Evolutionary conservation across 2,888 invertebrate genomes (phyloP).

Genomic region (Coelogynopora nodosa): DNA sequence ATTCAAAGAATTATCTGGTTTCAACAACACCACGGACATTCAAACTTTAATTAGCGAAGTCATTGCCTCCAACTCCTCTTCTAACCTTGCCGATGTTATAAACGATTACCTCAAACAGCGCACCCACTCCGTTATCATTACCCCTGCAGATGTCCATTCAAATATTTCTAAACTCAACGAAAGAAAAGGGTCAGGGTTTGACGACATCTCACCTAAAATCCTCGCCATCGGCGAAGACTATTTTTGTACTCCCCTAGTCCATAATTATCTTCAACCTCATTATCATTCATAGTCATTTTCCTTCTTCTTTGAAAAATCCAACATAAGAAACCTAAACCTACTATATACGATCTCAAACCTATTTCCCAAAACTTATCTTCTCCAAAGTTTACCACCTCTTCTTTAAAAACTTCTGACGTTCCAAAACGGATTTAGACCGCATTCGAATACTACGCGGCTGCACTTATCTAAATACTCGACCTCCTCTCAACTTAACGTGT

Average conservation of each 20-base stretch:
- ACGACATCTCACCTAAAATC: constrained; percentile 4
- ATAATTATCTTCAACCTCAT: neutral
- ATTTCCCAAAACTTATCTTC: neutral
- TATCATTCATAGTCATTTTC: neutral
- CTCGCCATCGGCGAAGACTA: neutral
- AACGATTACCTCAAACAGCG: neutral
- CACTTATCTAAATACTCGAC: neutral
- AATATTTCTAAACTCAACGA: constrained; percentile 9
- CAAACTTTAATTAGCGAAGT: neutral
- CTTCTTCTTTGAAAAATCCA: too few species aligned
- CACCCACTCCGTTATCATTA: neutral
- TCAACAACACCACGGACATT: neutral
- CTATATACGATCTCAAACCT: constrained; percentile 9
- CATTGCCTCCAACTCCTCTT: neutral
- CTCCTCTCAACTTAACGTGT: neutral
- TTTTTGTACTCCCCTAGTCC: neutral
- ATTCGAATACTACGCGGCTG: constrained; percentile 23
- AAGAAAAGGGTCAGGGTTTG: neutral
- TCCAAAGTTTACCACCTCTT: neutral
- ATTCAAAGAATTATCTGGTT: neutral
- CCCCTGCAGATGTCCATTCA: constrained; percentile 5
- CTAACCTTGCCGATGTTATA: neutral
- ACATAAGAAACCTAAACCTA: constrained; percentile 31
- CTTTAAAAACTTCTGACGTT: neutral
- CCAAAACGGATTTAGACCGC: neutral